Base-by-base conservation (phyloP, 1,140 invertebrate species). In the Drosophila varians region DNA sequence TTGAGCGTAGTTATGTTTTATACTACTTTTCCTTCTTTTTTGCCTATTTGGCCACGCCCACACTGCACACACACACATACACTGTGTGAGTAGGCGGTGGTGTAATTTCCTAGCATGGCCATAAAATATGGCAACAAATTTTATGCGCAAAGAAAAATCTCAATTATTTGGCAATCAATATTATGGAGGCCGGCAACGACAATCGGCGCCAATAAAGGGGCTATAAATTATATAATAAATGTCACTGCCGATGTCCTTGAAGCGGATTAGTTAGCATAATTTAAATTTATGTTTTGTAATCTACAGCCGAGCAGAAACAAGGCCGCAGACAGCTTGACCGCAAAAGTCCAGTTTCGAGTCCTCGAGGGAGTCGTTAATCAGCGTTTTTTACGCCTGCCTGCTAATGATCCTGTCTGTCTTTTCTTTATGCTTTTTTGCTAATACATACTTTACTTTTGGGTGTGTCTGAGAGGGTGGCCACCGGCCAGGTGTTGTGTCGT, bases 161-260 rank as follows among this genome's bases (percentile, higher is more conserved):
- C 80, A 86, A 86, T 86, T 86, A 86, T 86, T 87, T 82, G 82
- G 69, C 82, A 73, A 87, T 86, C 82, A 86, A 86, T 86, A 86
- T 80, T 87, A 86, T 74, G 47, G 52, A 64, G 45, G 18, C 42
- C 16, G 16, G 25, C 34, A 40, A 48, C 56, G 68, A 25, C 69
- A 72, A 25, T 49, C 8, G 52, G 54, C 72, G 66, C 58, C 80
- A 64, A 84, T 84, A 87, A 80, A 80, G 72, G 40, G 65, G 34
- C 74, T 19, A 87, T 86, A 87, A 86, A 87, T 82, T 77, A 80
- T 70, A 77, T 49, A 87, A 86, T 86, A 86, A 84, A 80, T 84
- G 72, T 82, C 68, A 70, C 55, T 80, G 58, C 11, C 66, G 26
- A 57, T 69, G 77, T 82, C 80, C 80, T 87, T 86, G 77, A 79